Percentiles rank a stretch among this genome's conserved stretches.
Conservation (phyloP, 2,888 invertebrate genomes). For the Sesia apiformis region DNA sequence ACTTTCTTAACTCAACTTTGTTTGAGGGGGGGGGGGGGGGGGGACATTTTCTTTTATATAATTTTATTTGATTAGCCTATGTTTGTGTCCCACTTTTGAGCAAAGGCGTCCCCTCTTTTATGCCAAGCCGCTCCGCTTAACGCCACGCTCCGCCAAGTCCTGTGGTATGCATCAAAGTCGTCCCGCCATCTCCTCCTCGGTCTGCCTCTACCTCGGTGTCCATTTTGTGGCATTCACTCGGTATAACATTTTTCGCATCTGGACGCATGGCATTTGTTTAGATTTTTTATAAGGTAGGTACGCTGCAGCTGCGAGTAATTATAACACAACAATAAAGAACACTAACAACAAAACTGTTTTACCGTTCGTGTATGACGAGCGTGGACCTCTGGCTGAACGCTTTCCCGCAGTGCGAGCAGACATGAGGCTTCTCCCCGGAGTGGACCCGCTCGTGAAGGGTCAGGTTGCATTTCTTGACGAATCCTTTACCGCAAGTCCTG, state of each 20-base stretch:
- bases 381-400: slow-evolving; percentile 76
- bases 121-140: no score
- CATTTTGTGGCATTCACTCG: no score
- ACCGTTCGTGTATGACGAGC: slow-evolving; percentile 71
- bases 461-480: slow-evolving; percentile 76
- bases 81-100: no score
- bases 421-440: slow-evolving; percentile 77
- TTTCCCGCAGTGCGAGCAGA: slow-evolving; percentile 76
- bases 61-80: no score
- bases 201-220: no score
- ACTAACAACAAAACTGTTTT: slow-evolving; percentile 27
- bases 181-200: no score
- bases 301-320: neutral
- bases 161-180: no score
- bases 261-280: neutral
- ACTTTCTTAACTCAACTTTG: no score
- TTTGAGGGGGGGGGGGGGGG: no score
- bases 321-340: neutral
- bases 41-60: no score
- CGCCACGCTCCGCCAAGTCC: no score
- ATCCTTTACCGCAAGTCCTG: slow-evolving; percentile 69
- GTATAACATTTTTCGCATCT: neutral
- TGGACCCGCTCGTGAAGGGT: slow-evolving; percentile 77
- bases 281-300: neutral
- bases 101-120: no score